phyloP scores from a whole-genome alignment of 2,797 vertebrate species.

The Diglossa cyanea region DNA sequence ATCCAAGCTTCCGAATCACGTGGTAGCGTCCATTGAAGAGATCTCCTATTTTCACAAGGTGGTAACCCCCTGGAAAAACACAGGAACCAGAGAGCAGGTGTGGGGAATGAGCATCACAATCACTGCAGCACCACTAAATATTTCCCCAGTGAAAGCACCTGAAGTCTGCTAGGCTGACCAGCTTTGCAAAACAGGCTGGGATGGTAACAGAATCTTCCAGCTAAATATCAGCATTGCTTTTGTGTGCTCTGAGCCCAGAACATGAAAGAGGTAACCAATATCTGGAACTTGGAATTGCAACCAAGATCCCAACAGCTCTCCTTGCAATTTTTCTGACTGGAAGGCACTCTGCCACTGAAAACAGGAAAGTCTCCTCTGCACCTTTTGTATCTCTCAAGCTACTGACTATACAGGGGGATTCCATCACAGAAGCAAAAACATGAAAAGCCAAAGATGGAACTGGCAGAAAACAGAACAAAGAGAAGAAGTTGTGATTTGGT shows the following conservation, averaged over 20 bases:
- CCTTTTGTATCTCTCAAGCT: background rate
- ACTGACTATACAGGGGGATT: background rate
- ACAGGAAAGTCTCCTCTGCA: background rate
- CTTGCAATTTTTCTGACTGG: background rate
- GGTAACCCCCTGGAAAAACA: constrained; percentile 86
- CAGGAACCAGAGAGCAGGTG: background rate
- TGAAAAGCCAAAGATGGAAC: background rate
- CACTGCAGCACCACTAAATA: background rate
- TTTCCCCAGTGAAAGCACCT: background rate
- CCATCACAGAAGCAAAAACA: background rate
- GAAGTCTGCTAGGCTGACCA: background rate
- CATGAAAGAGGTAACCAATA: rapidly evolving
- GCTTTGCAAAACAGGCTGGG: background rate
- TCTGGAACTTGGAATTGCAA: background rate
- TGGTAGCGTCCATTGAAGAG: constrained; percentile 93
- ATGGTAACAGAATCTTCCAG: background rate
- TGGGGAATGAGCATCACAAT: background rate
- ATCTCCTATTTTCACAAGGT: constrained; percentile 96
- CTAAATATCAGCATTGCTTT: background rate
- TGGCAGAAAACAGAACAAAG: background rate
- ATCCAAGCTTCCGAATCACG: constrained; percentile 96
- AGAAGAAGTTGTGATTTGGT: background rate
- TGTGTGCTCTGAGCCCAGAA: background rate
- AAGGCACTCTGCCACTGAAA: background rate
- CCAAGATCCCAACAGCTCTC: rapidly evolving